phyloP scores from a whole-genome alignment of 1,140 invertebrate genomes.

The Papilio helenus region DNA sequence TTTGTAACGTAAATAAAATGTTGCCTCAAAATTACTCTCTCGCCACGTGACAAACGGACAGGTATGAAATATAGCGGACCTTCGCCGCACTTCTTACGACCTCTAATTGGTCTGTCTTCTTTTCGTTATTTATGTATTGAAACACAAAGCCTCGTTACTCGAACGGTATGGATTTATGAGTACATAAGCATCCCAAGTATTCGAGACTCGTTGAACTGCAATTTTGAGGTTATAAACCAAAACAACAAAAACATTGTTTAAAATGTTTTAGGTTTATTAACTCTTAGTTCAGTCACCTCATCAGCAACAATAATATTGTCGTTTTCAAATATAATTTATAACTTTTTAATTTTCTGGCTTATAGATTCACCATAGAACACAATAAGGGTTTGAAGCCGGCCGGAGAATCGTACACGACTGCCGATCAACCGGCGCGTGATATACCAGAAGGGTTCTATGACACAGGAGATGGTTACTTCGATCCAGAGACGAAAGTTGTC shows the following conservation, averaged over 20 bases:
- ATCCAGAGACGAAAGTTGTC: constrained; percentile 74
- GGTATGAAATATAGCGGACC: constrained; percentile 18
- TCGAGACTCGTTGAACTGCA: not conserved
- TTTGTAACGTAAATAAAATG: constrained; percentile 38
- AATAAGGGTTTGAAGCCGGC: constrained; percentile 72
- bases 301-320: not conserved
- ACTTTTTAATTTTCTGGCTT: not conserved
- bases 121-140: constrained; percentile 30
- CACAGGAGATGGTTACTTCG: constrained; percentile 79
- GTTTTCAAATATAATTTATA: not conserved
- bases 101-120: constrained; percentile 34
- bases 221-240: constrained; percentile 2
- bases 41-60: constrained; percentile 28
- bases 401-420: constrained; percentile 69
- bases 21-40: constrained; percentile 29
- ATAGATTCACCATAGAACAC: constrained; percentile 71
- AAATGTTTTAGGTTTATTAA: not conserved
- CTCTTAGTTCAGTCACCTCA: not conserved
- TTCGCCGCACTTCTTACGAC: constrained; percentile 15
- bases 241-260: not conserved
- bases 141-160: constrained; percentile 15
- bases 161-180: not conserved
- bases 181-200: not conserved
- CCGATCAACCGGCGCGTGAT: constrained; percentile 61
- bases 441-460: constrained; percentile 80